Base-by-base conservation (phyloP, 1,140 invertebrate genomes). In the Sarcophaga bullata region DNA sequence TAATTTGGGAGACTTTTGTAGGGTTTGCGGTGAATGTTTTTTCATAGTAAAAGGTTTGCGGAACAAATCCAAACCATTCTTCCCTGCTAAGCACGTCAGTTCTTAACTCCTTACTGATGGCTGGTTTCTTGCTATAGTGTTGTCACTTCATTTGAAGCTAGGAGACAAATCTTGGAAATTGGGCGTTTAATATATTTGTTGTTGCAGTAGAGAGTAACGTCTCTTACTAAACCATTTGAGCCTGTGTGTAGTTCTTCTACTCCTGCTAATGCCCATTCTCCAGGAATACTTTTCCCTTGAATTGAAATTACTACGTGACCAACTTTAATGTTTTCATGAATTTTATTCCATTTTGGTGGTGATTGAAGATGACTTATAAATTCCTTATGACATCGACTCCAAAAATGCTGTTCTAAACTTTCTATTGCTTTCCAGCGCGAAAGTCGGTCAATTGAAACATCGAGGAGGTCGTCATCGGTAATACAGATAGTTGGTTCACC, bases 401-500 rank as follows among this genome's bases (percentile, higher is more conserved):
- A 87, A 78, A 86, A 85, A 52, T 84, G 80, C 78, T 87, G 84
- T 15, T 81, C 37, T 7, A 83, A 5, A 9, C 58, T 47, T 80
- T 83, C 82, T 8, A 84, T 48, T 19, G 85, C 46, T 84, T 87
- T 84, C 85, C 85, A 87, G 0, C 84, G 83, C 15, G 75, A 47
- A 5, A 87, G 54, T 46, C 80, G 78, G 68, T 85, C 82, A 8
- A 73, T 47, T 0, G 52, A 47, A 0, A 81, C 2, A 9, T 84
- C 80, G 2, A 68, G 6, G 13, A 72, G 13, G 49, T 50, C n/a
- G 11, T 78, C 47, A 49, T 86, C 84, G 15, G 85, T 83, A 6
- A 86, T 13, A 4, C 82, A 62, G 6, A 80, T 84, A 15, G 88
- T 81, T 8, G 87, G 84, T 46, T 83, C 68, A 25, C 88, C 88